phyloP scores from a whole-genome alignment of 1,140 invertebrate genomes.

The Psilanteris sp. region DNA sequence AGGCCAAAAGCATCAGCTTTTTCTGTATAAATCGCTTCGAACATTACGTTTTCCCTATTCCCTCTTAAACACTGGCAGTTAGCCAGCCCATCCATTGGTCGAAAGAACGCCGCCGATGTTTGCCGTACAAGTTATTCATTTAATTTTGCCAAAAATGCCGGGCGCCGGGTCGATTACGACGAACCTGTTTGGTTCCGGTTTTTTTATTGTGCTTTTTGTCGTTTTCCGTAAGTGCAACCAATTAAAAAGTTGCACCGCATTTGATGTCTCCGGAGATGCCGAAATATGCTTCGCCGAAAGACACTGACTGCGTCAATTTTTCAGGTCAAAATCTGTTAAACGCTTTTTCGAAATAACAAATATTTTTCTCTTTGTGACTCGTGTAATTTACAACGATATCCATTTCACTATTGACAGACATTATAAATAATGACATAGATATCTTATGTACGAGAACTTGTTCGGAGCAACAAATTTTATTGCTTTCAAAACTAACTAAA shows the following conservation, averaged over 20 bases:
- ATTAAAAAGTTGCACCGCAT: conserved; percentile 50
- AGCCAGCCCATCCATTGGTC: conserved; percentile 55
- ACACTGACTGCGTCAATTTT: conserved; percentile 14
- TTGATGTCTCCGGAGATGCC: conserved; percentile 3
- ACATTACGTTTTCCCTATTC: conserved; percentile 55
- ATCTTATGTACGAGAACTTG: conserved; percentile 17
- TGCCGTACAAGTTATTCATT: conserved; percentile 72
- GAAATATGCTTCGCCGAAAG: conserved; percentile 8
- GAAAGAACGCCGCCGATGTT: conserved; percentile 66
- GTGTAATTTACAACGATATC: conserved; percentile 67
- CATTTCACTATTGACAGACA: conserved; percentile 39
- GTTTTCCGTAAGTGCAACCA: conserved; percentile 43
- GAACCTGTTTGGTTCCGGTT: conserved; percentile 27
- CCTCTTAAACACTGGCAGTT: conserved; percentile 52
- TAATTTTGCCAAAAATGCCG: conserved; percentile 74
- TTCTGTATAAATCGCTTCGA: conserved; percentile 37
- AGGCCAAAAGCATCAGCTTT: conserved; percentile 37
- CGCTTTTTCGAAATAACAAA: conserved; percentile 68
- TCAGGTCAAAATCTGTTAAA: conserved; percentile 29
- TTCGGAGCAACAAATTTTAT: conserved; percentile 26
- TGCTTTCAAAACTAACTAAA: conserved; percentile 15
- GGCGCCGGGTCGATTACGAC: conserved; percentile 56
- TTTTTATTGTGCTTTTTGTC: conserved; percentile 42
- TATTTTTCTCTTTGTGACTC: conserved; percentile 68
- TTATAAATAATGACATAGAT: conserved; percentile 57